Conservation (phyloP, 2,888 invertebrate genomes). For the Scaptomyza caliginosa region DNA sequence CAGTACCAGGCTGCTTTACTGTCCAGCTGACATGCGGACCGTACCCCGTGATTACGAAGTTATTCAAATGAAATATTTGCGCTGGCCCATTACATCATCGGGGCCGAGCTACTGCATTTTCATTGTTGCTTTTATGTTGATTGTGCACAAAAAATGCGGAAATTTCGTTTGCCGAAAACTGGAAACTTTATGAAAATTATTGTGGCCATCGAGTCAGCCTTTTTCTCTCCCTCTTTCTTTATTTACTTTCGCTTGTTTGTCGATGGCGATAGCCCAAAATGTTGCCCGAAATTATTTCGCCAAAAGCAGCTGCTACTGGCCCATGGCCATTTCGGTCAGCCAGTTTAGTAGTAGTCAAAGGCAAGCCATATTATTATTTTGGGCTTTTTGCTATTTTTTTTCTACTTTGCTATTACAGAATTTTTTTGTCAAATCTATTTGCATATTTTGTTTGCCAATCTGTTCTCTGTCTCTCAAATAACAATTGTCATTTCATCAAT, state of each 20-base stretch:
- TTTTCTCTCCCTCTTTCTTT: constrained; percentile 12
- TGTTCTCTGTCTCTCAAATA: constrained; percentile 36
- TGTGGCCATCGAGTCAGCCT: constrained; percentile 36
- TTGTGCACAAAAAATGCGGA: constrained; percentile 58
- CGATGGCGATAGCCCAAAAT: constrained; percentile 32
- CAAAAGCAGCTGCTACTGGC: constrained; percentile 43
- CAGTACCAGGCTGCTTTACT: constrained; percentile 13
- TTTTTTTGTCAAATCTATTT: constrained; percentile 34
- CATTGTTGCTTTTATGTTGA: constrained; percentile 24
- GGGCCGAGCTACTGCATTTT: constrained; percentile 41
- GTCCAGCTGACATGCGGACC: constrained; percentile 18
- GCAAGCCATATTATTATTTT: constrained; percentile 34
- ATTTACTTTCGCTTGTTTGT: constrained; percentile 57
- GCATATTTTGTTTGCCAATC: constrained; percentile 32
- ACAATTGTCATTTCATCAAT: constrained; percentile 69
- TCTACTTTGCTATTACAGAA: constrained; percentile 13
- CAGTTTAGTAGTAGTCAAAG: constrained; percentile 5
- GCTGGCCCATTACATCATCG: constrained; percentile 68
- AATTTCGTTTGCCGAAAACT: constrained; percentile 56
- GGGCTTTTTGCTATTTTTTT: constrained; percentile 14
- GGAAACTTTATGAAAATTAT: constrained; percentile 75
- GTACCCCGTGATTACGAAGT: constrained; percentile 67
- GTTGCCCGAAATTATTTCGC: constrained; percentile 27
- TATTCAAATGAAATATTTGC: constrained; percentile 74
- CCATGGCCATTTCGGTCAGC: constrained; percentile 25